Base-by-base conservation (phyloP, 1,140 invertebrate species). In the Dufourea novaeangliae region DNA sequence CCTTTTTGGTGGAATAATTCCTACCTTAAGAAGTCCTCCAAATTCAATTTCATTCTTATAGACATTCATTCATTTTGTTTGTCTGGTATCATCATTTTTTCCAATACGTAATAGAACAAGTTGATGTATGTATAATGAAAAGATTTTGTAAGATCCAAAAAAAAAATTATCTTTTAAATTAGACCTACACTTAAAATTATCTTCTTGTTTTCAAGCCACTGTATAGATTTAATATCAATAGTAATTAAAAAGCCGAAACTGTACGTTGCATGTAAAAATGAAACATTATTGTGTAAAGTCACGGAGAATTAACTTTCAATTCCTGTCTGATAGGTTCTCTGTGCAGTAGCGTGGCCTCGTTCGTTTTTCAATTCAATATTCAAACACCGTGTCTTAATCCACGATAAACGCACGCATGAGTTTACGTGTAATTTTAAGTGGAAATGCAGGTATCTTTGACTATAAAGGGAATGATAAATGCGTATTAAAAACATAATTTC, bases 401-500 rank as follows among this genome's bases (percentile, higher is more conserved):
- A 27, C 17, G 29, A 37, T 72, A 63, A 72, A 72, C 57, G 29
- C 70, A 27, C 6, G 11, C 59, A 72, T 29, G 39, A 61, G 27
- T 62, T 72, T 63, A n/a, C 41, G 32, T 11, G 37, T 72, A 63
- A 72, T 50, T 62, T 64, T 66, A 66, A 54, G 61, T 41, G 25
- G 20, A 63, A 46, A 11, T 73, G 22, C 25, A 8, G 32, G 7
- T 14, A 37, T 3, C 12, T 12, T 1, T 34, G 5, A 34, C n/a
- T 46, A 67, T 32, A 74, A 74, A 74, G 71, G 27, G 71, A 74
- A 74, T 74, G 34, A 67, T 54, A 56, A 67, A 66, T 74, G 62
- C 62, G 25, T 32, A 67, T 74, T 74, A 74, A 74, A 67, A 74
- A 67, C 34, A 56, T 74, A 66, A 66, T 74, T 74, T 67, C 50